Evolutionary conservation across 2,888 invertebrate species (phyloP).

Genomic region (Blastobasis lacticolella): DNA sequence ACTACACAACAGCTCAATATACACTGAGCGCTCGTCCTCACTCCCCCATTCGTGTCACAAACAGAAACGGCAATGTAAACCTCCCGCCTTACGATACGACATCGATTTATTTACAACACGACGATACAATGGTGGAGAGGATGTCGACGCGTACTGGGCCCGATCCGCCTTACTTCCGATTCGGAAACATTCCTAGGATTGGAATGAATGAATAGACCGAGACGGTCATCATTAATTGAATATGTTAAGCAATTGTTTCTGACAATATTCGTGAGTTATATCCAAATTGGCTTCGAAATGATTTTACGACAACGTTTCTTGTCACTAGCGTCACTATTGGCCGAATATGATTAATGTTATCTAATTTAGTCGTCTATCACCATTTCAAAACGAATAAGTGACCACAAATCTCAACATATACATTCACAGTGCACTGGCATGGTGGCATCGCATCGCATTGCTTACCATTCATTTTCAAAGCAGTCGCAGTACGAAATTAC

Average conservation of each 20-base stretch:
- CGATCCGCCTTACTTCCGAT: constrained; percentile 70
- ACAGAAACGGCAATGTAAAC: too few relatives aligned
- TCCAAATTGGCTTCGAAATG: constrained; percentile 25
- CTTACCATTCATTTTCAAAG: too few relatives aligned
- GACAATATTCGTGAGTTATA: constrained; percentile 43
- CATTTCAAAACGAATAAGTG: too few relatives aligned
- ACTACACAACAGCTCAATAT: constrained; percentile 33
- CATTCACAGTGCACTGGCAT: neutral
- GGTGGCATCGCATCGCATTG: constrained; percentile 15
- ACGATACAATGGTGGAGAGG: too few relatives aligned
- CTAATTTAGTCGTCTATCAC: too few relatives aligned
- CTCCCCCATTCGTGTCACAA: too few relatives aligned
- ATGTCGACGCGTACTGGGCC: constrained; percentile 41
- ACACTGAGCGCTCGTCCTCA: too few relatives aligned
- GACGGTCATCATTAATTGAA: constrained; percentile 43
- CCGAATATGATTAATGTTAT: too few relatives aligned
- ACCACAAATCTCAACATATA: too few relatives aligned
- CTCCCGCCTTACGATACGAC: constrained; percentile 23
- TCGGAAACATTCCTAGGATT: constrained; percentile 68
- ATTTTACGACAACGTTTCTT: too few relatives aligned
- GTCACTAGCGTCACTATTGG: too few relatives aligned
- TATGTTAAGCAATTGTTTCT: constrained; percentile 48
- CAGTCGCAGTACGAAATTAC: constrained; percentile 50
- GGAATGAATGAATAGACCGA: constrained; percentile 35
- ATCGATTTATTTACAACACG: constrained; percentile 47